Conservation (phyloP, 2,888 invertebrate genomes). For the Oscheius sp. region DNA sequence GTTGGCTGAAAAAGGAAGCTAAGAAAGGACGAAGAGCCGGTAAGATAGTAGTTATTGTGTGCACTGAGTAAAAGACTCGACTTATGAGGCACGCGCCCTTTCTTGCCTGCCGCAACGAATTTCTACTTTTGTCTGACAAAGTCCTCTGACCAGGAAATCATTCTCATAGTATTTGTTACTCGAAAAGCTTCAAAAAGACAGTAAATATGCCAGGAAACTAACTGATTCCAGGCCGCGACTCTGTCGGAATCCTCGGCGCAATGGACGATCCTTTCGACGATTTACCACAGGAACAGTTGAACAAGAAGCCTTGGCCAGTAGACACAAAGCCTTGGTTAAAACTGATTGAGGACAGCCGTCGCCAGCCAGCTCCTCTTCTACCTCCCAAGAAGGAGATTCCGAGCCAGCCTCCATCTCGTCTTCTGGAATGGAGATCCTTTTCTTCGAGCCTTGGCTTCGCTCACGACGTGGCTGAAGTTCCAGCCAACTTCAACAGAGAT, state of each 20-base stretch:
- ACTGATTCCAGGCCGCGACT: constrained; percentile 41
- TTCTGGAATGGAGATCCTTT: constrained; percentile 55
- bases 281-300: constrained; percentile 41
- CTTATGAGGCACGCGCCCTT: background rate
- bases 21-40: constrained; percentile 50
- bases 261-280: constrained; percentile 63
- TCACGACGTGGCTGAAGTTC: constrained; percentile 50
- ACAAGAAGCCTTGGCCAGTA: constrained; percentile 24
- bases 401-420: constrained; percentile 29
- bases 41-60: background rate
- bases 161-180: background rate
- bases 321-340: constrained; percentile 42
- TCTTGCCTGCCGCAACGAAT: background rate
- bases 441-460: constrained; percentile 55
- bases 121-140: background rate
- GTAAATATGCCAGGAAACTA: background rate
- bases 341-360: constrained; percentile 49
- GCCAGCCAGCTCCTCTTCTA: constrained; percentile 46
- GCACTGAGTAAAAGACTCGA: background rate
- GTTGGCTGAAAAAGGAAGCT: constrained; percentile 60
- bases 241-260: constrained; percentile 56
- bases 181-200: background rate
- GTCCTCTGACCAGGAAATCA: background rate
- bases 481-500: constrained; percentile 80
- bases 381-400: constrained; percentile 16